Percentiles rank a stretch among this genome's conserved stretches.
These are phyloP conservation scores for Hesperia comma DNA, from an alignment of 2,888 invertebrate species.

Conservation along the genomic window DNA sequence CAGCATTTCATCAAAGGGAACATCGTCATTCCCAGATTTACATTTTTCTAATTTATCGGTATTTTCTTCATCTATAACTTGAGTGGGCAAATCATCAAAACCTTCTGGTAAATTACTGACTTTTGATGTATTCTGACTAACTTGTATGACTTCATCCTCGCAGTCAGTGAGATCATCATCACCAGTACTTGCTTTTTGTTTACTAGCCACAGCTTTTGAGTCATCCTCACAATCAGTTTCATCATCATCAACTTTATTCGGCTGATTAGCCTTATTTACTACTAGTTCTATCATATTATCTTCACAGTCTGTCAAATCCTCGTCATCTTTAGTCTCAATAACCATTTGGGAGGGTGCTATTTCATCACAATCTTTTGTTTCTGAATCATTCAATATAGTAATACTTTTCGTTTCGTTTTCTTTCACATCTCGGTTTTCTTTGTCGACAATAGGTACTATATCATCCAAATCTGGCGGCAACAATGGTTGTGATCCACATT, in stretches of 20 bases:
- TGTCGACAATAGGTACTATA: constrained; percentile 5
- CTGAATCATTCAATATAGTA: constrained; percentile 48
- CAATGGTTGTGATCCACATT: constrained; percentile 66
- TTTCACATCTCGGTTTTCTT: constrained; percentile 18
- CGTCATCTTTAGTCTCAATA: constrained; percentile 40
- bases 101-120: constrained; percentile 17
- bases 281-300: constrained; percentile 34
- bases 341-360: constrained; percentile 57
- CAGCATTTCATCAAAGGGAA: constrained; percentile 54
- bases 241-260: constrained; percentile 38
- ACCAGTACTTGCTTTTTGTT: neutral
- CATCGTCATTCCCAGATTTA: constrained; percentile 23
- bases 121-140: constrained; percentile 24
- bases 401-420: constrained; percentile 43
- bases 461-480: constrained; percentile 51
- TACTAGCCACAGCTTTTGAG: constrained; percentile 14
- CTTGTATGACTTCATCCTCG: constrained; percentile 42
- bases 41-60: constrained; percentile 35
- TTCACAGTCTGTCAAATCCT: constrained; percentile 42
- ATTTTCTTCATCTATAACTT: constrained; percentile 46
- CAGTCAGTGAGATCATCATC: constrained; percentile 39
- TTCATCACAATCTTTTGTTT: constrained; percentile 62
- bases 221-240: constrained; percentile 47
- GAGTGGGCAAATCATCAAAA: constrained; percentile 50
- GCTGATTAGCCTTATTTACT: neutral